Evolutionary conservation across 2,888 invertebrate species (phyloP), one percentile per base, ranked within the genome.

Genomic region (Tryphoninae sp.): DNA sequence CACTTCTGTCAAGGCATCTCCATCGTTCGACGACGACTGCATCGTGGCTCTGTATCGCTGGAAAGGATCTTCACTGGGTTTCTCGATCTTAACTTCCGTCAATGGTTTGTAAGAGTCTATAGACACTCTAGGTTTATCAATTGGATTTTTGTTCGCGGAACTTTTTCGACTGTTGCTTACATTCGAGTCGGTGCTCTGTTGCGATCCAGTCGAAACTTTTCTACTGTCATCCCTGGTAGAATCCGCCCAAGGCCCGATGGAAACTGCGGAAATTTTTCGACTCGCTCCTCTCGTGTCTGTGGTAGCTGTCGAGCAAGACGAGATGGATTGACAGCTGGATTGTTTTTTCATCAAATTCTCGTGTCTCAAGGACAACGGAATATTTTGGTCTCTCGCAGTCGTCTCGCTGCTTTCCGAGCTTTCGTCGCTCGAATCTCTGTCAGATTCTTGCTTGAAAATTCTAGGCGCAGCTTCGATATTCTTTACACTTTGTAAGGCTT

Each of bases 51-150:
- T 83, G 61, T 87, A 88, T 13, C 87, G 86, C 55, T 86, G 84
- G 45, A 87, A 88, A 0, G 87, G 86, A 82, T 88, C 82, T 68
- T 83, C 81, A 22, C 40, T 72, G 2, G 89, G 87, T 58, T 86
- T 86, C 23, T 90, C 89, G 13, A 88, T 84, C 51, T 84, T 87
- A 0, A 87, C 83, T 77, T 89, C 88, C 19, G 81, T 45, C 8
- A 86, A 49, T 8, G 89, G 78, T 64, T 88, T 86, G 23, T 88
- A 88, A 42, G 85, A 86, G 16, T 88, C 86, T 64, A 88, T 85
- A 8, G 84, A 87, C 13, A 88, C 84, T 33, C 86, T 81, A 0
- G 87, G 86, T 40, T 86, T 88, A 11, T 83, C 84, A 1, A 22
- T 26, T 13, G 58, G 65, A 55, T 64, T 81, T 42, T 81, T 83